Base-by-base conservation (phyloP, 2,888 invertebrate genomes). In the Acanthosepion pharaonis region DNA sequence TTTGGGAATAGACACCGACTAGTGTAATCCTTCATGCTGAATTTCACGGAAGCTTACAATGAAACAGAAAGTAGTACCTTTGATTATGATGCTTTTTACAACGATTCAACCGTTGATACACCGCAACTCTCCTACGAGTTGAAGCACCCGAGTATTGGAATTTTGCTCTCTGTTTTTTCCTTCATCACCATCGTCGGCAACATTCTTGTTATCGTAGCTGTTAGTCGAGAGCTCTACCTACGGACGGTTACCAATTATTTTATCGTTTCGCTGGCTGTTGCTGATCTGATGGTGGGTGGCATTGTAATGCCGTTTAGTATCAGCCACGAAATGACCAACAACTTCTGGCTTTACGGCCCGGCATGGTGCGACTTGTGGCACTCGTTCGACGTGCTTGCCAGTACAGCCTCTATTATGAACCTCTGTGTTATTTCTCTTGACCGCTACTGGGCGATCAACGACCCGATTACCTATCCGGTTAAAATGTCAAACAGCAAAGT, bases 351-450 rank as follows among this genome's bases (percentile, higher is more conserved):
- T 96, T 99, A 99, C 97, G 99, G 99, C 9, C 98, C 98, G 5
- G 98, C 99, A 96, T 99, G 99, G 99, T 99, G 99, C 97, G 99
- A 99, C 97, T 98, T 99, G 49, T 99, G 99, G 99, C 98, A 99
- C 94, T 99, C 99, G 0, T 97, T 99, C 95, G 99, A 99, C 97
- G 99, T 99, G 4, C 98, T 99, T 3, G 99, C 99, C 96, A 99
- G 99, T 96, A 99, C 99, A 0, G 99, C 99, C 11, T 99, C 99
- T 25, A 99, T 99, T 96, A 98, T 99, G 94, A 99, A 99, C 97
- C 98, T 99, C 94, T 99, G 99, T 97, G 99, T 99, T 59, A 99
- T 99, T 96, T 99, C 99, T 0, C 97, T 99, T 96, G 99, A 99
- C 97, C 98, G 99, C 42, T 99, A 99, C 97, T 99, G 99, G 99